Evolutionary conservation across 2,888 invertebrate genomes (phyloP).

Genomic region (Trichogramma evanescens): DNA sequence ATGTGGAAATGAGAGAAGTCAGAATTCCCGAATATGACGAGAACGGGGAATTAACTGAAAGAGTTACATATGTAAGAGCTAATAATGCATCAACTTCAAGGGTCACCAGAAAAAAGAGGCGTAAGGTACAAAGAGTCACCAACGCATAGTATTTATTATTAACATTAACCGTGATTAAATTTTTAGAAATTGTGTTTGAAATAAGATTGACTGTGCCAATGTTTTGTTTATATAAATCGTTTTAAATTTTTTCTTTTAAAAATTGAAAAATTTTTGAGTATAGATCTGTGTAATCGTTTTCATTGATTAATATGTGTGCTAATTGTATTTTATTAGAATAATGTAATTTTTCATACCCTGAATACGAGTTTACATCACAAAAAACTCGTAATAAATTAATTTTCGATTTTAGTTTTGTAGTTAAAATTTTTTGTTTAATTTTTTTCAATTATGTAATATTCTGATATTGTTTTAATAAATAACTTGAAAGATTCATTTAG

Average conservation of each 20-base stretch:
- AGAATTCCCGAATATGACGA: slow-evolving; percentile 38
- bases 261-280: background rate
- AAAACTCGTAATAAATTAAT: background rate
- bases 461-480: background rate
- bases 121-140: slow-evolving; percentile 49
- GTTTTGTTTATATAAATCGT: background rate
- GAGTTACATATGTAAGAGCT: slow-evolving; percentile 40
- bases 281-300: background rate
- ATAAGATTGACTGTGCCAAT: background rate
- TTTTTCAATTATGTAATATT: background rate
- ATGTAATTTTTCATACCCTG: background rate
- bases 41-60: slow-evolving; percentile 40
- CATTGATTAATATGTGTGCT: slow-evolving; percentile 1
- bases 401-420: slow-evolving; percentile 28
- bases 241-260: background rate
- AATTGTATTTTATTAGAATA: slow-evolving; percentile 2
- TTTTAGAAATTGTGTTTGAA: background rate
- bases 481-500: background rate
- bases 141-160: background rate
- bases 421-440: slow-evolving; percentile 32
- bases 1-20: slow-evolving; percentile 36
- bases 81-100: slow-evolving; percentile 13
- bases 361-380: too few species aligned
- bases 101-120: slow-evolving; percentile 45
- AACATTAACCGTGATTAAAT: background rate